Evolutionary conservation across 2,113 vertebrate genomes (phyloP), one percentile per base, ranked within the genome.

Genomic region (Hydrolagus affinis): DNA sequence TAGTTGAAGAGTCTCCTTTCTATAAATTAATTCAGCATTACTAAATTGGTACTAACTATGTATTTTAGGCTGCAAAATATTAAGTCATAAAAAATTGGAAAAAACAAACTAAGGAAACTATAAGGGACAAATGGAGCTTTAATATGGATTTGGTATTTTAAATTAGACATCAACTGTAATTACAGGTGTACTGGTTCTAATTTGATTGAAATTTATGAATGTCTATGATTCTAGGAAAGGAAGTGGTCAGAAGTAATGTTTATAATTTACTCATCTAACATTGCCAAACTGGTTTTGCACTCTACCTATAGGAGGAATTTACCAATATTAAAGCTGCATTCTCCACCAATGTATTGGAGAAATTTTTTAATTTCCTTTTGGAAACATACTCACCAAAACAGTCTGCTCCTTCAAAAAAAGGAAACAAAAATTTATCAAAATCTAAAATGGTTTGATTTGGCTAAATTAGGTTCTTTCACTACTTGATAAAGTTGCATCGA

Each of bases 241-340:
- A 28, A 44, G 62, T 23, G 66, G 66, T 83, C 28, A 14, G 66
- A 83, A 66, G 66, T 25, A 11, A 9, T 8, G 62, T 60, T 56
- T 62, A 59, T 1, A 83, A 32, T 32, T 66, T 83, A 17, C 19
- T 28, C 8, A 83, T 66, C 25, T 28, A 83, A 32, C 28, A 57
- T 66, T 25, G 6, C 66, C 8, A 83, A 83, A 83, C 66, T 66
- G 78, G 23, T 66, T 12, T 17, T 30, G 77, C 14, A 66, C 15
- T 15, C 77, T 17, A 9, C 12, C n/a, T 44, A 60, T 9, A 83
- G 59, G 78, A 66, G 60, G 78, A 83, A 23, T 83, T 64, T 64
- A n/a, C 78, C 78, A 83, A 83, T 83, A 83, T 83, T 83, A 83
- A 83, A 83, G 78, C 78, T 83, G 78, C 78, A 83, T 64, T 83